phyloP scores from a whole-genome alignment of 2,113 vertebrate genomes.

The Thunnus maccoyii region DNA sequence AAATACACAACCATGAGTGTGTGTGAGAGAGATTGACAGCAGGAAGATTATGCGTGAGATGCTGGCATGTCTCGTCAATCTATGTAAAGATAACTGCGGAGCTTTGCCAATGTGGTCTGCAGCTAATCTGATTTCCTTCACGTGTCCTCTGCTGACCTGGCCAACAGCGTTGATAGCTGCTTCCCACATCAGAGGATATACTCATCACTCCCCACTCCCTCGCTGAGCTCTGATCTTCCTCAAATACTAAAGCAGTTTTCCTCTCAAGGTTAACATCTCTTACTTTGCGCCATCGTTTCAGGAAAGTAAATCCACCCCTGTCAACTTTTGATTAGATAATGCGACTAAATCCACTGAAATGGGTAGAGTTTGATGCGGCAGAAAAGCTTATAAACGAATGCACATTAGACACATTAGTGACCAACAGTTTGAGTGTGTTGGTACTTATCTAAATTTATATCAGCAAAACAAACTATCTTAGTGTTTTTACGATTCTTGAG shows the following conservation, averaged over 20 bases:
- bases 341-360: conserved; percentile 49
- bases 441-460: conserved; percentile 20
- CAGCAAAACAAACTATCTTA: not conserved
- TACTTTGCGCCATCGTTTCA: conserved; percentile 9
- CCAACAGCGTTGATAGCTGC: conserved; percentile 24
- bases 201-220: conserved; percentile 29
- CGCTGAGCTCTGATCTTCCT: conserved; percentile 36
- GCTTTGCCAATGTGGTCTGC: conserved; percentile 40
- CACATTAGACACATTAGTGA: conserved; percentile 41
- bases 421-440: not conserved
- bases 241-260: not conserved
- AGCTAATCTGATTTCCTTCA: conserved; percentile 72
- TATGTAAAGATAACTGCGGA: conserved; percentile 46
- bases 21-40: conserved; percentile 30
- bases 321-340: conserved; percentile 55
- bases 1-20: not conserved
- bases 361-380: conserved; percentile 28
- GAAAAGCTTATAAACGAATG: conserved; percentile 38
- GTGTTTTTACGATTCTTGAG: not conserved
- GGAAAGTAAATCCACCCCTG: conserved; percentile 31
- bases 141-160: conserved; percentile 51
- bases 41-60: conserved; percentile 40
- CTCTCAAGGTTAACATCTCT: conserved; percentile 31
- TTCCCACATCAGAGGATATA: conserved; percentile 36
- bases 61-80: conserved; percentile 43